Base-by-base conservation (phyloP, 2,888 invertebrate species). In the Pyrrhosoma nymphula region DNA sequence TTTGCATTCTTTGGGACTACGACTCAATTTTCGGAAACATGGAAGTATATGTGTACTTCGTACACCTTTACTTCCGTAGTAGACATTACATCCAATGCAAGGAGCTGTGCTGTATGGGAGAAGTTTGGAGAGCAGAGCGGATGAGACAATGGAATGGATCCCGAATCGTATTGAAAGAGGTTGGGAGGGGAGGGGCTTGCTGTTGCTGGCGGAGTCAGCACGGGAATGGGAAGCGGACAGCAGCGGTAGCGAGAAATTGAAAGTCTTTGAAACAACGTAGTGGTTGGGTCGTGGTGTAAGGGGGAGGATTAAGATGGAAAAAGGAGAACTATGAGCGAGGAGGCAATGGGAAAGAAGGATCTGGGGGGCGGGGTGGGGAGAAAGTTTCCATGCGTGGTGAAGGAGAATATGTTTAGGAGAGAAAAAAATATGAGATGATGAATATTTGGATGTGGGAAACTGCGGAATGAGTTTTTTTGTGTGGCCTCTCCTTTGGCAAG, bases 381-480 rank as follows among this genome's bases (percentile, higher is more conserved):
- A n/a, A 82, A 35, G 16, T 35, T 82, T 82, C 16, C 82, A 35
- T 35, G 82, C 14, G 35, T 16, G 35, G 35, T 35, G 82, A 16
- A 35, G 12, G 35, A 82, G 82, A 82, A 82, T 82, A 82, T 82
- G 35, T 35, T 82, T 35, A 35, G 69, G 60, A 60, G 60, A 60
- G 12, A 69, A 82, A 82, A 82, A 82, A 75, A 75, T 56, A 60
- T 26, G 26, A 3, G 82, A 82, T 35, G 82, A 82, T 82, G 82
- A 82, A 82, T 82, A 82, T 82, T 82, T 30, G 30, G 82, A 30
- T 82, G 35, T 82, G 82, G 35, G 35, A 82, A 82, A 82, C 82
- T 35, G 35, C 35, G 82, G 35, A 82, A 82, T 35, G 82, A 82
- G 82, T 82, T 35, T 82, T 82, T 82, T 82, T 82, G n/a, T 23